Conservation (phyloP, 2,113 vertebrate species). For the Ornithorhynchus anatinus region DNA sequence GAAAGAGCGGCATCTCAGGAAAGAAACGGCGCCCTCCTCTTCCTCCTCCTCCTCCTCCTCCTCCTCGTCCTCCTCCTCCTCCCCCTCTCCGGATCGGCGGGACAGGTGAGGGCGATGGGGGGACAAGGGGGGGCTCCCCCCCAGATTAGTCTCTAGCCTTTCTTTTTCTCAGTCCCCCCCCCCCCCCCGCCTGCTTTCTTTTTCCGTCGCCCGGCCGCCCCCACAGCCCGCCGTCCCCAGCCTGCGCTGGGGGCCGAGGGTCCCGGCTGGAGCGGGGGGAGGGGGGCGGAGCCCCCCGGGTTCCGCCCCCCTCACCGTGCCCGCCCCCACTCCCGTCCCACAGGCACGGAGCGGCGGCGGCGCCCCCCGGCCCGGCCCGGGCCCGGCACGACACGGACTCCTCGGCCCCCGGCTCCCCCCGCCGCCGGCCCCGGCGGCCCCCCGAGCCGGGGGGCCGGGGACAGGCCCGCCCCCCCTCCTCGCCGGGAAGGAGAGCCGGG, state of each 20-base stretch:
- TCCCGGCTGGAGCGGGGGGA: too few species aligned
- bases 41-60: slow-evolving; percentile 20
- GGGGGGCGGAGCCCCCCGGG: background rate
- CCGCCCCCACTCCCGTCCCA: slow-evolving; percentile 68
- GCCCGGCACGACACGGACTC: slow-evolving; percentile 60
- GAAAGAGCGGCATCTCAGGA: slow-evolving; percentile 74
- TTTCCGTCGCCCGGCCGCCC: too few species aligned
- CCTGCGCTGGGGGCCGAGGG: too few species aligned
- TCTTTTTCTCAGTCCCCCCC: too few species aligned
- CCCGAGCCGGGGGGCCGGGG: background rate
- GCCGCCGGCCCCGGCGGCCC: background rate
- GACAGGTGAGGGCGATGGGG: background rate
- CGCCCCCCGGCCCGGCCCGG: slow-evolving; percentile 15
- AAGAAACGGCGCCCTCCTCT: slow-evolving; percentile 52
- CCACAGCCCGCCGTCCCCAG: too few species aligned
- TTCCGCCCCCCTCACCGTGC: slow-evolving; percentile 48
- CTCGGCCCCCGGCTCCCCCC: slow-evolving; percentile 58
- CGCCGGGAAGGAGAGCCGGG: background rate
- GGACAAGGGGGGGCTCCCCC: background rate
- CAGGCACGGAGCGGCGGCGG: slow-evolving; percentile 36
- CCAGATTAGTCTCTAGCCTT: too few species aligned
- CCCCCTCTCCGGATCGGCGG: slow-evolving; percentile 55
- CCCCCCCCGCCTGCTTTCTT: too few species aligned
- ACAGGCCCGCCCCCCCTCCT: slow-evolving; percentile 44
- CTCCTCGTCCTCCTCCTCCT: background rate